A percentile compares a stretch with the other conserved stretches of the same genome.
phyloP scores from a whole-genome alignment of 2,888 invertebrate genomes.

The Diploptera punctata region DNA sequence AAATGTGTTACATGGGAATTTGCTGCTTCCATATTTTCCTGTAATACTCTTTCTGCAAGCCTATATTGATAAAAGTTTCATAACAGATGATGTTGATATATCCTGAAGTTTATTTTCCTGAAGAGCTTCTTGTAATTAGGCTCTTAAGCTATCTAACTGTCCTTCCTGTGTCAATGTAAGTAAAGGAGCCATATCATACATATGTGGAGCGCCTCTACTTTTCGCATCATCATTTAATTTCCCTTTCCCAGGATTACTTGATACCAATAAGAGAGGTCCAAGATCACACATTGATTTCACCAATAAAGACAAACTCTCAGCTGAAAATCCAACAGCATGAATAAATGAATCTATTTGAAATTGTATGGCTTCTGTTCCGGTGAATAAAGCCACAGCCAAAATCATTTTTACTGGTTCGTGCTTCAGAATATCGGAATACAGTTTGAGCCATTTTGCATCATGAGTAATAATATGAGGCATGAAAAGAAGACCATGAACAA shows the following conservation, averaged over 20 bases:
- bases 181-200: slow-evolving; percentile 55
- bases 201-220: slow-evolving; percentile 32
- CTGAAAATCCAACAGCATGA: slow-evolving; percentile 53
- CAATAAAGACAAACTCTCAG: slow-evolving; percentile 52
- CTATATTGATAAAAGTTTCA: slow-evolving; percentile 74
- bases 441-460: slow-evolving; percentile 56
- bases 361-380: slow-evolving; percentile 55
- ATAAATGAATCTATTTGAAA: slow-evolving; percentile 55
- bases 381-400: slow-evolving; percentile 59
- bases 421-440: slow-evolving; percentile 55
- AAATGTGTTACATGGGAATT: no score
- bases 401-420: slow-evolving; percentile 51
- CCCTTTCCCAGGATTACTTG: slow-evolving; percentile 42
- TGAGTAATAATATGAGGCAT: slow-evolving; percentile 58
- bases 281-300: slow-evolving; percentile 52
- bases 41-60: slow-evolving; percentile 61
- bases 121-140: slow-evolving; percentile 56
- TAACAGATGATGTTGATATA: slow-evolving; percentile 69
- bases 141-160: slow-evolving; percentile 60
- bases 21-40: slow-evolving; percentile 47
- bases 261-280: slow-evolving; percentile 52
- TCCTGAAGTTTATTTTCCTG: slow-evolving; percentile 56
- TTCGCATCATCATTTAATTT: not conserved
- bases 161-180: slow-evolving; percentile 59
- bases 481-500: slow-evolving; percentile 58